Evolutionary conservation across 2,113 vertebrate species (phyloP).

Genomic region (Macrotis lagotis): DNA sequence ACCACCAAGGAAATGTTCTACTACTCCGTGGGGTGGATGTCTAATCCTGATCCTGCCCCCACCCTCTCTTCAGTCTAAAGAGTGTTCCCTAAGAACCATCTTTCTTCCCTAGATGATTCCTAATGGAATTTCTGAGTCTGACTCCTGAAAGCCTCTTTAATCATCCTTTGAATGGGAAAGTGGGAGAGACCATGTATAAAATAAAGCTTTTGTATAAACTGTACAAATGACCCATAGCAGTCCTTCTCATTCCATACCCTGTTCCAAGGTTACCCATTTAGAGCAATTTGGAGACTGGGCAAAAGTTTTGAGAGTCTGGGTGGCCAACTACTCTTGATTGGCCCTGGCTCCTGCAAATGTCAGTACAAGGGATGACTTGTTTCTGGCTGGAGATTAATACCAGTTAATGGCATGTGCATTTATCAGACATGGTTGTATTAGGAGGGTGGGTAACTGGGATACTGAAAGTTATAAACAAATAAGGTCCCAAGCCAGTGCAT

Average conservation of each 20-base stretch:
- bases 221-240: neutral
- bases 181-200: neutral
- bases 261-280: neutral
- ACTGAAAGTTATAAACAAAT: constrained; percentile 21
- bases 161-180: neutral
- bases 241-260: neutral
- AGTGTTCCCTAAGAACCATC: neutral
- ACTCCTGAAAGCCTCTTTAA: neutral
- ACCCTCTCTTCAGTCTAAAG: neutral
- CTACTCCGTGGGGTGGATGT: neutral
- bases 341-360: constrained; percentile 41
- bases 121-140: neutral
- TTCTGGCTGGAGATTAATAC: constrained; percentile 56
- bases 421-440: constrained; percentile 46
- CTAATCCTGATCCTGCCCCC: neutral
- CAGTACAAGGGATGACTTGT: constrained; percentile 36
- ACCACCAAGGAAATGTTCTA: neutral
- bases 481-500: neutral
- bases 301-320: constrained; percentile 30
- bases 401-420: constrained; percentile 5
- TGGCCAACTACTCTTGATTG: neutral
- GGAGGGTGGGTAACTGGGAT: constrained; percentile 22
- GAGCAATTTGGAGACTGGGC: neutral
- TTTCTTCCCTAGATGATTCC: neutral
- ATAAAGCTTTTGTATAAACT: neutral